Evolutionary conservation across 2,888 invertebrate genomes (phyloP).

Genomic region (Mesochorus sp.): DNA sequence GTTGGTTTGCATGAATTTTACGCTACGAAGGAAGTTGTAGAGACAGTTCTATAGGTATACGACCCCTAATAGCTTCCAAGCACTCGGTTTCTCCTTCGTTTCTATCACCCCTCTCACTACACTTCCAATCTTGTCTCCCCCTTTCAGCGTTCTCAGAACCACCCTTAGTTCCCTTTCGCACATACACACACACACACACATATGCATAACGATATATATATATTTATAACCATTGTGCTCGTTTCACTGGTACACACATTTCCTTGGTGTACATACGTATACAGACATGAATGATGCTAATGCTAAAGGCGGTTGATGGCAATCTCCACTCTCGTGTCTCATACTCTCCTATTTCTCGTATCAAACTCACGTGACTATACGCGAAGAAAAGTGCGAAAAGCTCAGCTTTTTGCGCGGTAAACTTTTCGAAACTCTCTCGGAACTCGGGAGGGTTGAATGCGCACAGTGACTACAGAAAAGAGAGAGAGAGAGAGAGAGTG

Average conservation of each 20-base stretch:
- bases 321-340: neutral
- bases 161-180: constrained; percentile 62
- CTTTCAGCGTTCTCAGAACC: constrained; percentile 63
- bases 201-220: no score
- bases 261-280: neutral
- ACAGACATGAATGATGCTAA: neutral
- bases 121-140: constrained; percentile 49
- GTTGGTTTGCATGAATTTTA: neutral
- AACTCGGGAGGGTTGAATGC: constrained; percentile 23
- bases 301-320: neutral
- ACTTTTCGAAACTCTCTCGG: constrained; percentile 72
- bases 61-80: neutral
- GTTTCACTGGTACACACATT: neutral
- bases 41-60: neutral
- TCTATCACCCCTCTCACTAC: constrained; percentile 19
- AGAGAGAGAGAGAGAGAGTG: constrained; percentile 31
- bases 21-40: constrained; percentile 1
- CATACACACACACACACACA: no score
- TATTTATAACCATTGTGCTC: neutral
- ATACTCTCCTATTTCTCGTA: neutral
- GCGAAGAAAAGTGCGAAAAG: constrained; percentile 73
- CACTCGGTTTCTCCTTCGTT: constrained; percentile 23
- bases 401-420: constrained; percentile 74
- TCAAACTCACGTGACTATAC: constrained; percentile 25
- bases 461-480: constrained; percentile 42